Base-by-base conservation (phyloP, 2,888 invertebrate species). In the Flexamia atlantica region DNA sequence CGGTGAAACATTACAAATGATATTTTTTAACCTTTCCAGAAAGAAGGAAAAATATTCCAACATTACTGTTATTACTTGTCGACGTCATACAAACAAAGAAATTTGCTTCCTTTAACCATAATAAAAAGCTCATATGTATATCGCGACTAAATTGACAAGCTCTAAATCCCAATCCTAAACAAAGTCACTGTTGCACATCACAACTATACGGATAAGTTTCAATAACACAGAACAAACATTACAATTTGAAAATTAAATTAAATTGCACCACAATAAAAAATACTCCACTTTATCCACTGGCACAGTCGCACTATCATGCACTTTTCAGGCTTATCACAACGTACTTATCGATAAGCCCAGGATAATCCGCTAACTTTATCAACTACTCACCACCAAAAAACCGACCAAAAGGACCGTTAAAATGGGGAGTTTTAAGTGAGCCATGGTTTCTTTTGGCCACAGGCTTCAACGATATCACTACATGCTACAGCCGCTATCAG, bases 351-450 rank as follows among this genome's bases (percentile, higher is more conserved):
- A 53, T 53, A 68, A 68, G 30, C 28, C 1, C 36, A n/a, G 70
- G 12, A 23, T 70, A n/a, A 70, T 70, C 40, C 36, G 1, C 40
- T 70, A 70, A 70, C 30, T 32, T 14, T 68, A 53, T 64, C 64
- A 28, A 20, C 28, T 76, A 76, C 74, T 76, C 74, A 76, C 74
- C 74, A 76, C 74, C 42, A 76, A 76, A 76, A 42, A n/a, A n/a
- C n/a, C n/a, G n/a, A n/a, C 10, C 46, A 23, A 42, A 46, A 76
- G 74, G 74, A 72, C 72, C 72, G 46, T 40, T 76, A 76, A 76
- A 46, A 76, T 46, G 46, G 74, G 74, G 28, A 76, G 74, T 42
- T 46, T 76, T 28, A 46, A 76, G 74, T 76, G 74, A 28, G 40
- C 42, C 74, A 76, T 76, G 74, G 46, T 76, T 40, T 36, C 46